Percentiles rank a stretch among this genome's conserved stretches.
Conservation (phyloP, 2,113 vertebrate genomes). For the Columba janthina region DNA sequence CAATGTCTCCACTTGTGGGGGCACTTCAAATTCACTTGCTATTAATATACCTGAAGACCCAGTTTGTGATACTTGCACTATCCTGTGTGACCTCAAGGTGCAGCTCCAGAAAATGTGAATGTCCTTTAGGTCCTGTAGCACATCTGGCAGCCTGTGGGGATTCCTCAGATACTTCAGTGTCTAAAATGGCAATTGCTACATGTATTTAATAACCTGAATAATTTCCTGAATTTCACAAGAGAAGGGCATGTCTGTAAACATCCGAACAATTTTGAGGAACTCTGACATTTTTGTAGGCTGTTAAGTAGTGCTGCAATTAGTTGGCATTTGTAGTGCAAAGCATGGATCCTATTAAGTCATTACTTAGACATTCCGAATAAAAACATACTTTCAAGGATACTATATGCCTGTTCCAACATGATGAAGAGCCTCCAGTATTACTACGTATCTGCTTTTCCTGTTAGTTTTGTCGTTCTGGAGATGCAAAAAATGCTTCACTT, state of each 20-base stretch:
- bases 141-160: not conserved
- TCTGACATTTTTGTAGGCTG: not conserved
- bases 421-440: not conserved
- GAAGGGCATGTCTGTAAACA: not conserved
- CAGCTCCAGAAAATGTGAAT: not conserved
- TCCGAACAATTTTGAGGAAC: not conserved
- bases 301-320: not conserved
- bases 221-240: not conserved
- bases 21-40: not conserved
- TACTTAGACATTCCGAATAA: not conserved
- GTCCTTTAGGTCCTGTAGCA: not conserved
- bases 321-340: not conserved
- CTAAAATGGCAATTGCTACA: not conserved
- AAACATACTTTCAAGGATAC: not conserved
- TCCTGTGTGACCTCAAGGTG: not conserved
- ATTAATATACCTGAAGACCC: not conserved
- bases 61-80: accelerated
- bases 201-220: not conserved
- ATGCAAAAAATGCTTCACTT: not conserved
- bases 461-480: not conserved
- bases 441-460: not conserved
- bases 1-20: not conserved
- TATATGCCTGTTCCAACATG: not conserved
- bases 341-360: not conserved
- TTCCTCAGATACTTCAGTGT: not conserved